These are phyloP conservation scores for Anhinga rufa DNA, from an alignment of 2,113 vertebrate species.

Conservation along the genomic window DNA sequence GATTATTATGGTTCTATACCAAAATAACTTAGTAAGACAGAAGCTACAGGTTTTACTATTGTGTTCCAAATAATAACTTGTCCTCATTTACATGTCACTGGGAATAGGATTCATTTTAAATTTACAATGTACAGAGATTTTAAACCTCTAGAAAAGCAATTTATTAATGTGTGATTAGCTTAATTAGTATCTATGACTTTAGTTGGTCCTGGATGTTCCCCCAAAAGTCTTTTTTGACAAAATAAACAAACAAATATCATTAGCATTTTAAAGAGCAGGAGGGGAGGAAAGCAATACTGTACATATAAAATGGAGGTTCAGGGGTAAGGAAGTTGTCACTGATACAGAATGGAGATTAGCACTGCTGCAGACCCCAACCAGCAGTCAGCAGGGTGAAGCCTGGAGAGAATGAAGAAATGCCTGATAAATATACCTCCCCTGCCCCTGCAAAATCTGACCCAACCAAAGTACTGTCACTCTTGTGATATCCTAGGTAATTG, in stretches of 20 bases:
- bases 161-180: not conserved
- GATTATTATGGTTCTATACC: not conserved
- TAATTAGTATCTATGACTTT: not conserved
- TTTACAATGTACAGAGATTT: not conserved
- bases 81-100: not conserved
- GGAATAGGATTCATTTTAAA: not conserved
- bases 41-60: not conserved
- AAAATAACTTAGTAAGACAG: not conserved
- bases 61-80: not conserved
- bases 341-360: not conserved
- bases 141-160: not conserved
- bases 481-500: not conserved
- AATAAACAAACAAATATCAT: not conserved
- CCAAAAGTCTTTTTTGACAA: not conserved
- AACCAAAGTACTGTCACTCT: not conserved
- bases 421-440: not conserved
- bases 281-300: not conserved
- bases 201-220: not conserved
- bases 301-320: not conserved
- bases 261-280: not conserved
- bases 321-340: not conserved
- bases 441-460: not conserved
- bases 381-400: not conserved
- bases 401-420: not conserved
- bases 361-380: not conserved